Evolutionary conservation across 2,113 vertebrate genomes (phyloP), one percentile per base, ranked within the genome.

Genomic region (Ondatra zibethicus): DNA sequence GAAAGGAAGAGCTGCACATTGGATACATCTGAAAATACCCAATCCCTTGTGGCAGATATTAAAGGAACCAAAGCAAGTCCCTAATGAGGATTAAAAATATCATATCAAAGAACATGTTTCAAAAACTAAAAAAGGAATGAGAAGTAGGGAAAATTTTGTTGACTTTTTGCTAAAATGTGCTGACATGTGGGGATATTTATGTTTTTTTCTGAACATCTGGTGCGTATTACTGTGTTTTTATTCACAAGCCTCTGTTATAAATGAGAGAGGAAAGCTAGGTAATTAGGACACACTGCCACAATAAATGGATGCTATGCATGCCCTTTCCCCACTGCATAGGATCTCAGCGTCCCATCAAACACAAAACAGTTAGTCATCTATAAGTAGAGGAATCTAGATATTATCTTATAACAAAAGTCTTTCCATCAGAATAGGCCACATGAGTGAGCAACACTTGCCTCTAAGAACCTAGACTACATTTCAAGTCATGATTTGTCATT

Each of bases 191-290:
- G 42, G 97, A 98, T 98, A 97, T 98, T 97, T 98, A 80, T 98
- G 97, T 97, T 97, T 97, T 97, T 97, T 97, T 97, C 96, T 88
- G 98, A 98, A 98, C 98, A 98, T 98, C 98, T 98, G 98, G 97
- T 86, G 95, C 94, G 92, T 98, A 98, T 98, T 98, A 98, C 97
- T 95, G 96, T 97, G 78, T 97, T 98, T 98, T 98, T 98, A 97
- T 98, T 98, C 98, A 97, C 92, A 96, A 68, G 96, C 96, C 98
- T 98, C 98, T 97, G 97, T 98, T 98, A 98, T 98, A 98, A 99
- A 98, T 98, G 97, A 96, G 94, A 93, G 97, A 96, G 97, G 93
- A 95, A 97, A 92, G 95, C 96, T 97, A 97, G 98, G 93, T 98
- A 98, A 98, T 98, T 97, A 97, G 0, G 55, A 97, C 96, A 97